Base-by-base conservation (phyloP, 2,113 vertebrate species). In the Verasper variegatus region DNA sequence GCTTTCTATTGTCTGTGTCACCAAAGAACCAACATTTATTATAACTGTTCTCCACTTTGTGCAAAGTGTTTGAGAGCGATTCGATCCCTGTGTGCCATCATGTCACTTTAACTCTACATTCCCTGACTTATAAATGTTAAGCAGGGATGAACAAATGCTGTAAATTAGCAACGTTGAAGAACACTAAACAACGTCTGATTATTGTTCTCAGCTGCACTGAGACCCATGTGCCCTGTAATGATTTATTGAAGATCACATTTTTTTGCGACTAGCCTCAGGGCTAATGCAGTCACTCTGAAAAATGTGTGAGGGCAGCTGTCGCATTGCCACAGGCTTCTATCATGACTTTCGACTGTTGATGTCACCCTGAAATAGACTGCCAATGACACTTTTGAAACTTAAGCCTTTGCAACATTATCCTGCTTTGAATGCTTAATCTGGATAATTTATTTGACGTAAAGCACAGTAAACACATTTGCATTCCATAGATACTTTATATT, bases 241-340 rank as follows among this genome's bases (percentile, higher is more conserved):
- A 89, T 86, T 93, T 86, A 88, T 83, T 87, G 52, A 90, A 83
- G 65, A 37, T 77, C 65, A 63, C 80, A 90, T 84, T 87, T 85
- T 81, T 81, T 59, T 18, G 74, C 61, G 23, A 35, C 23, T 86
- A 58, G 86, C 90, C 86, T 87, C 79, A 47, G 89, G 87, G 85
- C 85, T 87, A 81, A 91, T 89, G 82, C 54, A 78, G 23, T 82
- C 79, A 71, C 78, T 78, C 71, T 83, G 23, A 82, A 78, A 86
- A 82, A 89, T 85, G 89, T 86, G 86, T 83, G 82, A 86, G 78
- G 76, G 79, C 84, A 88, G 91, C 87, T 86, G 87, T 83, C 65
- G 73, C 69, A 21, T 75, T 8, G 35, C 69, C 74, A 56, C 60
- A 2, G 68, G 79, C 76, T 74, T 76, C 55, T 65, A 56, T 68